Percentiles rank a stretch among this genome's conserved stretches.
phyloP scores from a whole-genome alignment of 2,113 vertebrate species.

The Xyrauchen texanus region DNA sequence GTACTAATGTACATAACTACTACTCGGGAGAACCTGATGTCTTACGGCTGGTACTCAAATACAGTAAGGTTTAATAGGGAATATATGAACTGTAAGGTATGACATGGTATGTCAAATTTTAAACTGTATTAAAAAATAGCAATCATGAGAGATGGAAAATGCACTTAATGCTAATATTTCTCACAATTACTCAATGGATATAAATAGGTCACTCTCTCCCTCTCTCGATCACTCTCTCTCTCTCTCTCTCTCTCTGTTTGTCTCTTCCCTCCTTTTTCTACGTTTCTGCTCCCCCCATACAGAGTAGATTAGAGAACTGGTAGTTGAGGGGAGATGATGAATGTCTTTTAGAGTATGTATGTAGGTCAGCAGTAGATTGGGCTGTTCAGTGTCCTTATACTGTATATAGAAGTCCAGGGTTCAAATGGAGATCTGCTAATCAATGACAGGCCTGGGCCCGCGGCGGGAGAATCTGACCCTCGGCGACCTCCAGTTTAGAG shows the following conservation, averaged over 20 bases:
- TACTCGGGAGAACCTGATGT: conserved; percentile 13
- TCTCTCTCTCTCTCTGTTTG: conserved; percentile 44
- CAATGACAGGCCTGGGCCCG: conserved; percentile 57
- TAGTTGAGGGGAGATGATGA: conserved; percentile 66
- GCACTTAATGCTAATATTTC: conserved; percentile 27
- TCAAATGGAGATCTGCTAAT: conserved; percentile 51
- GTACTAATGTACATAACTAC: not conserved
- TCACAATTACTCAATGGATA: conserved; percentile 41
- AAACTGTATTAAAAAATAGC: conserved; percentile 13
- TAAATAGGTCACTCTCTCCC: conserved; percentile 33
- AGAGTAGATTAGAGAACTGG: conserved; percentile 69
- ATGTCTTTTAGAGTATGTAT: conserved; percentile 56
- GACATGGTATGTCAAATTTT: conserved; percentile 17
- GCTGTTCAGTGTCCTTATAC: conserved; percentile 48
- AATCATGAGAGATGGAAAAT: conserved; percentile 9
- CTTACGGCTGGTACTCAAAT: conserved; percentile 5
- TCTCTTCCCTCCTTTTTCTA: conserved; percentile 56
- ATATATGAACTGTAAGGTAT: not conserved
- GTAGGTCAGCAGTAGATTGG: conserved; percentile 57
- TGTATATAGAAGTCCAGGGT: conserved; percentile 55
- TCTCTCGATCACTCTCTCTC: not conserved
- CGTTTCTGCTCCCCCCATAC: conserved; percentile 61
- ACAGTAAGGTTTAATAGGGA: not conserved
- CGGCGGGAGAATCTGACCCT: conserved; percentile 30
- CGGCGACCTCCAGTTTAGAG: conserved; percentile 46